Evolutionary conservation across 2,113 vertebrate species (phyloP), one percentile per base, ranked within the genome.

Genomic region (Leptocoma aspasia): DNA sequence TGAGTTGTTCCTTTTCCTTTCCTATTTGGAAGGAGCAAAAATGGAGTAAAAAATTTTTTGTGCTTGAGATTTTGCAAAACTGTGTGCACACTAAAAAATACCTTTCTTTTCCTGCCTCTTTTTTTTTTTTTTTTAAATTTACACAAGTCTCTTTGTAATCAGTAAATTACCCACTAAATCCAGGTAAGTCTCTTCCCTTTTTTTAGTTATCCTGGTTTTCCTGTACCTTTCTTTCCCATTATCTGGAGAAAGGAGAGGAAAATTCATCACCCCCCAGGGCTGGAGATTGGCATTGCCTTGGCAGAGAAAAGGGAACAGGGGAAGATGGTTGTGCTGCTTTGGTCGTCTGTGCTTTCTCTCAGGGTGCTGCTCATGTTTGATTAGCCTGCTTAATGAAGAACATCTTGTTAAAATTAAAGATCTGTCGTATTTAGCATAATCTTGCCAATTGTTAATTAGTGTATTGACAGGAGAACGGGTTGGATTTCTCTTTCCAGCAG

Each of bases 401-500:
- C 59, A 66, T 96, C 92, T 82, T 94, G 85, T 75, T 90, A 87
- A 91, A 86, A 95, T 84, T 89, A 77, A 96, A 93, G 79, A 86
- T 96, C 90, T 92, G 59, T 30, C 28, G 15, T 82, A 82, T 92
- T 95, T 95, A 87, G 33, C 79, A 64, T 61, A 37, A 81, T 65
- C 68, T 86, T 90, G 92, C 95, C 95, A 97, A 86, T 44, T 76
- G 57, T 80, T 91, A 95, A 95, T 96, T 95, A 91, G 87, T 16
- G 3, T 75, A 89, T 49, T 94, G 75, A 95, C 75, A 89, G 76
- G 20, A 92, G 49, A 59, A 73, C 1, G 8, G 53, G 83, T 81
- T 80, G 69, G 71, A 44, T 86, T 92, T 77, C 1, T 0, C 42
- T 63, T 82, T 66, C 63, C 64, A 80, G 50, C 65, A 76, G 33